Conservation (phyloP, 2,113 vertebrate genomes). For the Cynocephalus volans region DNA sequence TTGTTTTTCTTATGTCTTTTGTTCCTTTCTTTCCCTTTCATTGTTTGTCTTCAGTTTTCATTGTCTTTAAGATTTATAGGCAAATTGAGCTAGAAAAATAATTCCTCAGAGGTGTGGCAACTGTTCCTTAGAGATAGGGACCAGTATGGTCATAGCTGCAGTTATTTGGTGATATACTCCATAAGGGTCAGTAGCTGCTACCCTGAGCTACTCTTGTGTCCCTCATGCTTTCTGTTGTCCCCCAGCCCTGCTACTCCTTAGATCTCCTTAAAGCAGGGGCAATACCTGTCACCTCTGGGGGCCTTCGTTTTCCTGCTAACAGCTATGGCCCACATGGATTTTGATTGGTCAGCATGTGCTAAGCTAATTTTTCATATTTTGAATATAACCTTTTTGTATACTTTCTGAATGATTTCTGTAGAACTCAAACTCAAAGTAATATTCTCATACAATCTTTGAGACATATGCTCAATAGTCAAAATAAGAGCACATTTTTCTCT, state of each 20-base stretch:
- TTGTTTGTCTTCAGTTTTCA: too few species aligned
- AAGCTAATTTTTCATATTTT: not conserved
- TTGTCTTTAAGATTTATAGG: not conserved
- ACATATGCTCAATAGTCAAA: not conserved
- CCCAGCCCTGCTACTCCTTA: too few species aligned
- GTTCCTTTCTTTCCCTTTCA: too few species aligned
- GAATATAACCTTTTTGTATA: not conserved
- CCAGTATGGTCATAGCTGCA: not conserved
- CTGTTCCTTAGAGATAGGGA: not conserved
- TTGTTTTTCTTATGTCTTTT: too few species aligned
- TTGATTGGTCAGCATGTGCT: not conserved
- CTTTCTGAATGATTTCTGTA: not conserved
- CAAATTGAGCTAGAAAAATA: constrained; percentile 27
- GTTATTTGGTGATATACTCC: too few species aligned
- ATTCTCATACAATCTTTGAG: not conserved
- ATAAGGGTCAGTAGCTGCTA: not conserved
- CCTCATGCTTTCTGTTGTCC: not conserved
- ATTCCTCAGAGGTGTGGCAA: not conserved
- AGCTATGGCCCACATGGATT: not conserved
- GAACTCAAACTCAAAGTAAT: not conserved
- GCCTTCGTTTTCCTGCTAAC: not conserved
- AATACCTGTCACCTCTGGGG: too few species aligned
- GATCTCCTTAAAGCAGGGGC: not conserved
- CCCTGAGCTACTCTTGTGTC: not conserved
- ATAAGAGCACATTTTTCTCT: not conserved